Evolutionary conservation across 92 coral and sea anemone species (phyloP), one percentile per base, ranked within the genome.

Genomic region (Actinostola sp.): DNA sequence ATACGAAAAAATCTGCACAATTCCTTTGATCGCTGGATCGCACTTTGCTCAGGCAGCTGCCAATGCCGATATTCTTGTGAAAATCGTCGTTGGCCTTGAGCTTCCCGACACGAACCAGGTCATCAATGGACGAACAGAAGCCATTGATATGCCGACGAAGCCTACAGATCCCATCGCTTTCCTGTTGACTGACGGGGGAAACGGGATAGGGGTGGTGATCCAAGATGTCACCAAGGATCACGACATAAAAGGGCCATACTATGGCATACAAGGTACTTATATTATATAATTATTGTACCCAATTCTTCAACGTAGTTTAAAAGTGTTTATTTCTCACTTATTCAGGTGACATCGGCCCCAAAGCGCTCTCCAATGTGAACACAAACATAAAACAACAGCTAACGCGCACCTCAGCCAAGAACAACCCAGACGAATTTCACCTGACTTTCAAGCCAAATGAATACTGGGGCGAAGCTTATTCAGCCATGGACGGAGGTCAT

Each of bases 391-490:
- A 50, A 14, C 48, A 35, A 14, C 17, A 33, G 48, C 43, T 70
- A 3, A 4, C 38, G 25, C 61, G 76, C 4, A 8, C 76, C 14
- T 0, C 34, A 17, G 23, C 76, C 32, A 33, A 70, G 8, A 51
- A 29, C 34, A 70, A 56, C 49, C 76, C 76, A 0, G 76, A 70
- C 29, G 76, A 70, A 31, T 70, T 52, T 31, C 48, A 27, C 19
- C 10, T 70, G 15, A 54, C 65, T 20, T 3, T 70, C 41, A 70
- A 70, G 64, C 76, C 76, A 12, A 53, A 19, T 19, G 76, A 70
- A 19, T 50, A 31, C 64, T 70, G 76, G 76, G 76, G 76, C 15
- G 61, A 36, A 33, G 76, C 76, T 10, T 70, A 50, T 41, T 52
- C 63, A 1, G 45, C 63, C 16, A 35, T 53, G 3, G 76, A 70